Conservation (phyloP, 2,888 invertebrate species). For the Cataglyphis rosenhaueri region DNA sequence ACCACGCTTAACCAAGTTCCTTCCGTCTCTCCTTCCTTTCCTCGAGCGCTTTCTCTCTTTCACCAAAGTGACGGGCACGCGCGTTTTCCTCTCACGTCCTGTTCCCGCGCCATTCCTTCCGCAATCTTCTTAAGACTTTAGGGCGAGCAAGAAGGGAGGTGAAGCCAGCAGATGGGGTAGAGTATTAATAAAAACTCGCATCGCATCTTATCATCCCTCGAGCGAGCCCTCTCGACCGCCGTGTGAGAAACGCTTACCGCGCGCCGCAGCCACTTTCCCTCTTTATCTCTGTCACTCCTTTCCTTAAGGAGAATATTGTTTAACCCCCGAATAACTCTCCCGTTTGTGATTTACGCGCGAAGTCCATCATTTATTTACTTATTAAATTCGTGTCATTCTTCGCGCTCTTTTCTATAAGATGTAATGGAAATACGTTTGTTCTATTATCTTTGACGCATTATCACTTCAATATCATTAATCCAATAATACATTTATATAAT, state of each 20-base stretch:
- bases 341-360: conserved; percentile 62
- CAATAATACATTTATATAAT: background rate
- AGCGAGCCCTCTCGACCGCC: conserved; percentile 68
- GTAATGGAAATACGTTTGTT: background rate
- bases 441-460: background rate
- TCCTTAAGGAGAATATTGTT: conserved; percentile 71
- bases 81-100: conserved; percentile 45
- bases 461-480: background rate
- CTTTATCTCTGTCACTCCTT: conserved; percentile 70
- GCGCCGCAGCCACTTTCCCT: conserved; percentile 59
- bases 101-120: conserved; percentile 66
- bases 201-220: conserved; percentile 75
- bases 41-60: conserved; percentile 30
- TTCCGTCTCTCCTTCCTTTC: conserved; percentile 33
- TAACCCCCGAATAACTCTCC: conserved; percentile 62
- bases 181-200: conserved; percentile 78
- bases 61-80: conserved; percentile 45
- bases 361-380: conserved; percentile 60
- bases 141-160: conserved; percentile 56
- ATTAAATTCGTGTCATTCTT: conserved; percentile 57
- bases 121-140: conserved; percentile 77
- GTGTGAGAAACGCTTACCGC: conserved; percentile 69
- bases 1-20: conserved; percentile 64
- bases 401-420: conserved; percentile 4
- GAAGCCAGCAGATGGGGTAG: conserved; percentile 70